phyloP scores from a whole-genome alignment of 2,797 vertebrate species.

The Crenuchus spilurus region DNA sequence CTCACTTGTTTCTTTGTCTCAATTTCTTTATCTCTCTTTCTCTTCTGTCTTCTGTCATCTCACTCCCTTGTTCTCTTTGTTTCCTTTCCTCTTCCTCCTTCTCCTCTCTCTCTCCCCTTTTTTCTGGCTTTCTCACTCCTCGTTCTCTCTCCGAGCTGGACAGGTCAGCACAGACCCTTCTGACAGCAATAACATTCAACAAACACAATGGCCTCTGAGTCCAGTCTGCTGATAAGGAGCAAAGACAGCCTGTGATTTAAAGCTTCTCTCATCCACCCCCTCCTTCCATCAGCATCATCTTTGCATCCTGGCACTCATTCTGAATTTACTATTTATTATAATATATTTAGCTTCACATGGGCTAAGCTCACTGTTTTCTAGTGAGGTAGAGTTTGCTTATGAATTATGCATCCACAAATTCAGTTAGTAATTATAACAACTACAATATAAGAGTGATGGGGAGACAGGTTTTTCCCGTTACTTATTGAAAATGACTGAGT shows the following conservation, averaged over 20 bases:
- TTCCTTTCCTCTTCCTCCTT: background rate
- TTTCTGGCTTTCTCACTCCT: too few relatives aligned
- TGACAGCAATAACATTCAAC: constrained; percentile 73
- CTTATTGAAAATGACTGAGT: too few relatives aligned
- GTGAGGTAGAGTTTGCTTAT: background rate
- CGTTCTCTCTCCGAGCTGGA: constrained; percentile 65
- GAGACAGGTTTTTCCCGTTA: too few relatives aligned
- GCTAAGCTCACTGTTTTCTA: background rate
- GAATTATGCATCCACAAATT: too few relatives aligned
- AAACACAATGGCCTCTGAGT: constrained; percentile 68
- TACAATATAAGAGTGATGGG: too few relatives aligned
- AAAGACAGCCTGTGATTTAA: constrained; percentile 64
- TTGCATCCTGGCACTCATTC: background rate
- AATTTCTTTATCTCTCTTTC: background rate
- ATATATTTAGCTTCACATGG: background rate
- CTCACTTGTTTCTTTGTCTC: background rate
- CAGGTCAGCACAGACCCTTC: constrained; percentile 67
- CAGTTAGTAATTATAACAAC: too few relatives aligned
- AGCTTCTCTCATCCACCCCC: constrained; percentile 40
- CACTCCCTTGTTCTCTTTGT: background rate
- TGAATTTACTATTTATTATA: too few relatives aligned
- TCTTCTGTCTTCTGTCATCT: background rate
- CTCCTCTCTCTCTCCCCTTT: constrained; percentile 3
- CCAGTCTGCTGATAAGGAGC: constrained; percentile 53
- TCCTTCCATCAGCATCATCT: constrained; percentile 45